Base-by-base conservation (phyloP, 2,113 vertebrate species). In the Petromus typicus region DNA sequence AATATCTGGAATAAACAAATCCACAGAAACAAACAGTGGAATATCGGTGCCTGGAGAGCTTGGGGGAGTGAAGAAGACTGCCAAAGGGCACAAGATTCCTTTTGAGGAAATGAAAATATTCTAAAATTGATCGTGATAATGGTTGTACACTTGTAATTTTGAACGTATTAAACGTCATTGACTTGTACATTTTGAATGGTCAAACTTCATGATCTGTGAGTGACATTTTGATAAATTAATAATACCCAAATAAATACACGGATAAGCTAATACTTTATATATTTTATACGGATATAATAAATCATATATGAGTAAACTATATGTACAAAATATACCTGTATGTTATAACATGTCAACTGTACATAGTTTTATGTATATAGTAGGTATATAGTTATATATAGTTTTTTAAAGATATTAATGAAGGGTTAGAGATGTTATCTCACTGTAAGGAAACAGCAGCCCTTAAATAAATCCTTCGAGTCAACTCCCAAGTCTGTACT, bases 1-100 rank as follows among this genome's bases (percentile, higher is more conserved):
- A 87, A 67, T 92, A 34, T 25, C 30, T 61, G 45, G 14, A 64
- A 90, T 67, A 89, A n/a, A 12, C 34, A 94, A 92, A 79, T 51
- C 43, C 51, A 80, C 57, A 27, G n/a, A 95, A 51, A 69, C 2
- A 32, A 6, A 23, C 43, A 34, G 23, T 37, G 83, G 25, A 14
- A 20, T 43, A 86, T 12, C 18, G 11, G 1, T 95, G 40, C 61
- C 81, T 84, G 87, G 56, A 4, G 0, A 56, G 18, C 2, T 16
- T 76, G 25, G 1, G 17, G 30, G 34, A 78, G 85, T 23, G 13
- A 32, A 16, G 59, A 16, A 75, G 16, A n/a, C 8, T 48, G 9
- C 43, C 30, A 91, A n/a, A 56, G 14, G 11, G 2, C 30, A 14
- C 37, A 16, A 30, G 43, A 54, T 54, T 79, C 73, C 32, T 96